Conservation (phyloP, 2,797 vertebrate genomes). For the Syndactyla subalaris region DNA sequence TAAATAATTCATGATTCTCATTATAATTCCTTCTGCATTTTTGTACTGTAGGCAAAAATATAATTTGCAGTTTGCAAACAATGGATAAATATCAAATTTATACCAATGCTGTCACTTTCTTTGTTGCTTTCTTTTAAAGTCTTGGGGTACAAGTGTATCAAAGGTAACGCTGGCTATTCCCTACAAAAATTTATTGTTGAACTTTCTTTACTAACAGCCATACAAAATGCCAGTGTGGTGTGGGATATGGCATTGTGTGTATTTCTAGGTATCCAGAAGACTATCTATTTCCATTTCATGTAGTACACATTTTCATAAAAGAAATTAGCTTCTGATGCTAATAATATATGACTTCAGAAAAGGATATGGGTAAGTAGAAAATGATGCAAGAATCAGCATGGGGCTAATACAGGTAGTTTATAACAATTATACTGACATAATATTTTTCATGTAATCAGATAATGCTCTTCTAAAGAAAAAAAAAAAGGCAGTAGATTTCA, state of each 20-base stretch:
- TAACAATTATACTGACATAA: background rate
- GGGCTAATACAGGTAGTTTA: background rate
- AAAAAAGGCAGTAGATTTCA: background rate
- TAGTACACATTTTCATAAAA: background rate
- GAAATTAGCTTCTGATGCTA: background rate
- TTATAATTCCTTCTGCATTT: slow-evolving; percentile 7
- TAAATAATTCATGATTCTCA: slow-evolving; percentile 51
- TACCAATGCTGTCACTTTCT: background rate
- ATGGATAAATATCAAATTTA: background rate
- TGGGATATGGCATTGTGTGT: background rate
- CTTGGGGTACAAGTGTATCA: background rate
- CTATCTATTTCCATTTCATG: background rate
- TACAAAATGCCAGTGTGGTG: background rate
- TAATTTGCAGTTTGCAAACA: slow-evolving; percentile 23
- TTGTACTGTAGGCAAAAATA: slow-evolving; percentile 3
- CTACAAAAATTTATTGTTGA: background rate
- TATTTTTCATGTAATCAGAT: background rate
- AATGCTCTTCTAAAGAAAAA: background rate
- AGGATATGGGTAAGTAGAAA: background rate
- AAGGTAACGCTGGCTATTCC: background rate
- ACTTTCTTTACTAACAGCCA: background rate
- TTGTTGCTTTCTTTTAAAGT: background rate
- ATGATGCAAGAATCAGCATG: background rate
- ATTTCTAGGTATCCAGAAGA: background rate
- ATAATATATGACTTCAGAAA: background rate